Percentiles rank a stretch among this genome's conserved stretches.
Evolutionary conservation across 1,140 invertebrate genomes (phyloP).

Genomic region (Drosophila mauritiana): DNA sequence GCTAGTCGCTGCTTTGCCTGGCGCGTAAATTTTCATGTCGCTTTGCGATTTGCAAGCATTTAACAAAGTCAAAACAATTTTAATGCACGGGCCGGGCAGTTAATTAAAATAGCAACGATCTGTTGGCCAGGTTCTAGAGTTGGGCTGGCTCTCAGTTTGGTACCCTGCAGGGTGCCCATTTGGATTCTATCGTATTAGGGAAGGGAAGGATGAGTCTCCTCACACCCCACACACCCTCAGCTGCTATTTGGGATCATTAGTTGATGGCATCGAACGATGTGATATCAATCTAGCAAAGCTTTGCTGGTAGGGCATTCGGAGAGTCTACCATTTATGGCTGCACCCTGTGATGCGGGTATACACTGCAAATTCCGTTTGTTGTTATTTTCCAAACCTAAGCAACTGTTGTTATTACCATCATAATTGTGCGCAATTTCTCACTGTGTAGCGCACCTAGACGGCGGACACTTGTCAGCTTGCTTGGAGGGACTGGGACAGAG

Average conservation of each 20-base stretch:
- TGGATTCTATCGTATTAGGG: background rate
- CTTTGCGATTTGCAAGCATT: constrained; percentile 81
- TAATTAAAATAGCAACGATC: constrained; percentile 82
- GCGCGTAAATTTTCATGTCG: constrained; percentile 81
- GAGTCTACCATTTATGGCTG: constrained; percentile 9
- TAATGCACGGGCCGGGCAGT: constrained; percentile 79
- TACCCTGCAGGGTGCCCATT: constrained; percentile 31
- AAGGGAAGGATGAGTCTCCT: background rate
- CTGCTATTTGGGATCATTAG: constrained; percentile 17
- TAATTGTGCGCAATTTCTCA: background rate
- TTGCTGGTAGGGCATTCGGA: constrained; percentile 1
- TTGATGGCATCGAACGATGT: constrained; percentile 3
- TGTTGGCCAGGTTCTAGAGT: constrained; percentile 45
- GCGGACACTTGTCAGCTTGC: constrained; percentile 33
- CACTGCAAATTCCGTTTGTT: too few relatives aligned
- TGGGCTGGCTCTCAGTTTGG: constrained; percentile 2
- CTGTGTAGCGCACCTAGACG: constrained; percentile 12
- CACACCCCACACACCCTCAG: background rate
- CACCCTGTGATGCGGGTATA: background rate
- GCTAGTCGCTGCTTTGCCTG: constrained; percentile 18
- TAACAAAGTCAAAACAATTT: constrained; percentile 84
- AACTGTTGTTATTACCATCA: too few relatives aligned
- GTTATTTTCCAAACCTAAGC: too few relatives aligned
- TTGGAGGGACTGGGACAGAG: constrained; percentile 20
- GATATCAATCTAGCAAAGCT: constrained; percentile 11